Evolutionary conservation across 1,140 invertebrate species (phyloP), one percentile per base, ranked within the genome.

Genomic region (Manduca sexta): DNA sequence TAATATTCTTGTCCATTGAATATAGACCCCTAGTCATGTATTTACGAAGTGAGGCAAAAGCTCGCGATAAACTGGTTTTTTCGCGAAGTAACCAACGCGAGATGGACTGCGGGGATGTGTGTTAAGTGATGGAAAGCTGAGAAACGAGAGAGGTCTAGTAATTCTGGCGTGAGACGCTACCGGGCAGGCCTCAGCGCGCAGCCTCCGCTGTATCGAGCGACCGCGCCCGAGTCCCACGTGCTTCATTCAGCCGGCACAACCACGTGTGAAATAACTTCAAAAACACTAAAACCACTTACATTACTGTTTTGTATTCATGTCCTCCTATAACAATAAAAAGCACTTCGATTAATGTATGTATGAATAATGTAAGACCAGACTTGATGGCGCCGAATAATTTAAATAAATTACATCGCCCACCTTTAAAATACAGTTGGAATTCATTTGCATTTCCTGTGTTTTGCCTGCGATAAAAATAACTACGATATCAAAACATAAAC

Each of bases 151-250:
- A 54, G 71, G 47, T 69, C 76, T 46, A 42, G 12, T 14, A 52
- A 60, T 13, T 45, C 12, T 60, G 60, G 52, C 17, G 39, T 45
- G 47, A 53, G 49, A 41, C 41, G 48, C 60, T 65, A 72, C 74
- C 75, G 69, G 74, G 70, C 69, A 45, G 61, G 57, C 70, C 67
- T 64, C 69, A 74, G 48, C 59, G 78, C 74, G 74, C 80, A 84
- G 78, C 80, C 78, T 82, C 80, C 80, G 73, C 66, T 35, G 52
- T 82, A 84, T 82, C 69, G 80, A 81, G 64, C 74, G 77, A 60
- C 72, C 74, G 68, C 71, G 67, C 71, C 73, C 74, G 63, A 53
- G 42, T 44, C 49, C 74, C 76, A 78, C 74, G 72, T 79, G 74
- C 61, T 81, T 37, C 78, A 84, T 84, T 82, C 76, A 84, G 64